Base-by-base conservation (phyloP, 2,113 vertebrate species). In the Lagopus leucura region DNA sequence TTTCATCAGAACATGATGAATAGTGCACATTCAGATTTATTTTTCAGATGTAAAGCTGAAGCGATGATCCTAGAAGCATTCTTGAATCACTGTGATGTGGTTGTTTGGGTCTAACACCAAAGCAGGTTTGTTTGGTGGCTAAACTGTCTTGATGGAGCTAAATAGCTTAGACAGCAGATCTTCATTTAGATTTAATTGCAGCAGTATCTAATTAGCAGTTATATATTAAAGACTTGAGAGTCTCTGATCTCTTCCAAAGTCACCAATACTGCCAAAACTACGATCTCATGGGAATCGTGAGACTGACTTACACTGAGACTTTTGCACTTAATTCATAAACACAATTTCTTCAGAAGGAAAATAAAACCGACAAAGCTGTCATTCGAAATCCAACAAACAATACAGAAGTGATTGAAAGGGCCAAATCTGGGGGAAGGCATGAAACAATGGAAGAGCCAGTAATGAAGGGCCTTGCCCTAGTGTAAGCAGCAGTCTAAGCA, bases 101-200 rank as follows among this genome's bases (percentile, higher is more conserved):
- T 28, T 73, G 54, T 69, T 94, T 63, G 48, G 4, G 14, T 94
- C 11, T 28, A 76, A 82, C 32, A 65, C 64, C 80, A 92, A 89
- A 79, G 50, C 27, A 54, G 24, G 73, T 76, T 94, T 89, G 61
- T 84, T 61, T 84, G 81, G 79, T 55, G 36, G 42, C 43, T 89
- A 54, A 85, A 82, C 13, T 66, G 50, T 85, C 54, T 89, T 73
- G 89, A 66, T n/a, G 54, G 45, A 82, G 19, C 42, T 82, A 82
- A 93, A 85, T 34, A 91, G 40, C 71, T 84, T 84, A 76, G 38
- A 76, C 48, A 88, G 83, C 76, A 96, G 92, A 82, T 79, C 92
- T 92, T 93, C 79, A 87, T 92, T 93, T 92, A 91, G 71, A 82
- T 88, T 92, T 90, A 82, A 86, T 91, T 92, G 75, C 85, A 80